phyloP scores from a whole-genome alignment of 2,888 invertebrate species.

The Nomada flava region DNA sequence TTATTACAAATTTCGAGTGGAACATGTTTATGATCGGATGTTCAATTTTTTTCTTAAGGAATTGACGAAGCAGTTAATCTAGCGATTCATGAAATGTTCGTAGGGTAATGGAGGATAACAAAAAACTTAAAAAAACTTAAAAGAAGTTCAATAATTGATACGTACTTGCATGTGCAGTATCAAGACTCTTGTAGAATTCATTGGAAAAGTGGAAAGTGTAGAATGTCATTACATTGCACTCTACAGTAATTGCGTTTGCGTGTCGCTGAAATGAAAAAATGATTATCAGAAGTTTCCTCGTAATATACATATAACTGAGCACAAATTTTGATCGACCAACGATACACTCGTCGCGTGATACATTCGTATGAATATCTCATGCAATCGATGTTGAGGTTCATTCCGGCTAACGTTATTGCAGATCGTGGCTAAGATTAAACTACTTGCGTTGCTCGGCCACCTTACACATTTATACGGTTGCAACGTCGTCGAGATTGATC shows the following conservation, averaged over 20 bases:
- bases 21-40: no score
- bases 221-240: background rate
- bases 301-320: background rate
- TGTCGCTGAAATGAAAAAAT: conserved; percentile 4
- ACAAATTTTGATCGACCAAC: conserved; percentile 16
- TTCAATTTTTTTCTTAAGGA: no score
- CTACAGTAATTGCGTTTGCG: background rate
- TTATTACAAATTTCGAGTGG: no score
- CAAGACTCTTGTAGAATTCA: background rate
- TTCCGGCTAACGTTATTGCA: conserved; percentile 31
- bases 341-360: conserved; percentile 6
- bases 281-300: background rate
- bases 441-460: background rate
- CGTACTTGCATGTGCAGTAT: no score
- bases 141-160: no score
- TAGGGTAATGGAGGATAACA: no score
- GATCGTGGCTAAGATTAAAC: conserved; percentile 6
- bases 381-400: conserved; percentile 3
- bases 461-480: conserved; percentile 1
- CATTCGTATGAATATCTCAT: conserved; percentile 11
- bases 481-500: background rate
- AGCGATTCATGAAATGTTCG: no score
- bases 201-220: background rate
- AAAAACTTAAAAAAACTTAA: no score
- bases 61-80: no score